A percentile compares a stretch with the other conserved stretches of the same genome.
Conservation (phyloP, 2,113 vertebrate genomes). For the Cynoglossus semilaevis region DNA sequence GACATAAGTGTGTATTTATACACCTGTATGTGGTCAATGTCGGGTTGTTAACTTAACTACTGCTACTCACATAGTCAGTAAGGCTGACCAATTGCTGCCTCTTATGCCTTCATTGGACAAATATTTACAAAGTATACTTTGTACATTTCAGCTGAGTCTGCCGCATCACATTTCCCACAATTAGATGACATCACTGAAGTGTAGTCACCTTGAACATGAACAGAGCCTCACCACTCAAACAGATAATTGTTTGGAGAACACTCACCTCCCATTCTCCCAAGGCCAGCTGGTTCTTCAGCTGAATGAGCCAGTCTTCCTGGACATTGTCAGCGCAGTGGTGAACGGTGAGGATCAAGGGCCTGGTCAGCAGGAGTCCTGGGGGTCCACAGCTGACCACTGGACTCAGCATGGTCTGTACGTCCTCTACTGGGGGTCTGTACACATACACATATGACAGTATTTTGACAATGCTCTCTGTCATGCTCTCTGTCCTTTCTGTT, state of each 20-base stretch:
- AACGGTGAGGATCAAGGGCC: constrained; percentile 87
- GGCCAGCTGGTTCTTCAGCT: constrained; percentile 84
- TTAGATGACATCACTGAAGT: too few relatives aligned
- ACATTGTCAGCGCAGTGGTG: constrained; percentile 88
- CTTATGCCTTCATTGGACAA: too few relatives aligned
- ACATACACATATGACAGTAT: constrained; percentile 30
- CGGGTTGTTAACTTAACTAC: too few relatives aligned
- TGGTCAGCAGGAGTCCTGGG: constrained; percentile 85
- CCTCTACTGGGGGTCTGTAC: constrained; percentile 85
- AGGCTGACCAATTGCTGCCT: too few relatives aligned
- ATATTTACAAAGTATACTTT: too few relatives aligned
- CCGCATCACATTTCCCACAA: too few relatives aligned
- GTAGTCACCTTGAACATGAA: too few relatives aligned
- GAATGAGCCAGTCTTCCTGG: constrained; percentile 90
- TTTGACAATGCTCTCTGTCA: constrained; percentile 1
- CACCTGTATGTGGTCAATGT: too few relatives aligned
- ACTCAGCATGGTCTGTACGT: constrained; percentile 87
- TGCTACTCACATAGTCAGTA: too few relatives aligned
- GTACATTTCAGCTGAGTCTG: too few relatives aligned
- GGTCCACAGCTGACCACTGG: constrained; percentile 94
- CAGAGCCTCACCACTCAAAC: too few relatives aligned
- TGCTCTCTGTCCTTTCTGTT: constrained; percentile 1
- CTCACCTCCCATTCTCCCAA: constrained; percentile 91
- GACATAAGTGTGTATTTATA: too few relatives aligned
- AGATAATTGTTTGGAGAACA: not conserved